Conservation (phyloP, 2,888 invertebrate species). For the Tenthredo livida region DNA sequence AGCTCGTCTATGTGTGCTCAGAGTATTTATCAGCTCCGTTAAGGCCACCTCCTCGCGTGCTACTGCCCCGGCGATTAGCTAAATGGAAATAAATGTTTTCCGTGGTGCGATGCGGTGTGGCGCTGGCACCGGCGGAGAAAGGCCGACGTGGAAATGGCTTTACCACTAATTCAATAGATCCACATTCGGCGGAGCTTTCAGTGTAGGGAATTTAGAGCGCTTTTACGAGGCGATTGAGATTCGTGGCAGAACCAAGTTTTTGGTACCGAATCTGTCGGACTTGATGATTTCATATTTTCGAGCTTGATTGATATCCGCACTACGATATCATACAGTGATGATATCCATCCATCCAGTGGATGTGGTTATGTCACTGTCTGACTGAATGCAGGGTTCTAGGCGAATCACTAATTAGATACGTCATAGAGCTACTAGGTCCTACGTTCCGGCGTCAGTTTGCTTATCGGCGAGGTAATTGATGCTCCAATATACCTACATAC, state of each 20-base stretch:
- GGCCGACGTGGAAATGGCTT: background rate
- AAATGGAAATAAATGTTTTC: conserved; percentile 25
- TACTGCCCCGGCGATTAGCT: background rate
- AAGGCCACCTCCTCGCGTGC: background rate
- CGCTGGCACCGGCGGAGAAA: background rate
- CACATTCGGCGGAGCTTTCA: background rate
- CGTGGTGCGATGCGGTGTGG: background rate
- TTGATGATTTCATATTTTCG: no score
- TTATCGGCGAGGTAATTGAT: conserved; percentile 30
- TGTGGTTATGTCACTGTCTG: background rate
- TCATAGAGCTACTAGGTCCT: background rate
- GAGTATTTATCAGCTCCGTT: background rate
- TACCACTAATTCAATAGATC: background rate
- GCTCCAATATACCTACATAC: background rate
- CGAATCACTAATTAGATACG: conserved; percentile 26
- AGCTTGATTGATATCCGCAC: no score
- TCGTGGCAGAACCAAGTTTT: no score
- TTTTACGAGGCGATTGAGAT: background rate
- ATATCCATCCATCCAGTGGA: background rate
- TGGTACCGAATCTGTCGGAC: no score
- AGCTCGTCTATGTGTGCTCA: background rate
- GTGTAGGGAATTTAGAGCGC: background rate
- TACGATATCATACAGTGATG: background rate
- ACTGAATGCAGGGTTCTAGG: background rate
- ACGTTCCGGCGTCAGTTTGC: conserved; percentile 19